Evolutionary conservation across 1,140 invertebrate species (phyloP).

Genomic region (Heliconius hermathena): DNA sequence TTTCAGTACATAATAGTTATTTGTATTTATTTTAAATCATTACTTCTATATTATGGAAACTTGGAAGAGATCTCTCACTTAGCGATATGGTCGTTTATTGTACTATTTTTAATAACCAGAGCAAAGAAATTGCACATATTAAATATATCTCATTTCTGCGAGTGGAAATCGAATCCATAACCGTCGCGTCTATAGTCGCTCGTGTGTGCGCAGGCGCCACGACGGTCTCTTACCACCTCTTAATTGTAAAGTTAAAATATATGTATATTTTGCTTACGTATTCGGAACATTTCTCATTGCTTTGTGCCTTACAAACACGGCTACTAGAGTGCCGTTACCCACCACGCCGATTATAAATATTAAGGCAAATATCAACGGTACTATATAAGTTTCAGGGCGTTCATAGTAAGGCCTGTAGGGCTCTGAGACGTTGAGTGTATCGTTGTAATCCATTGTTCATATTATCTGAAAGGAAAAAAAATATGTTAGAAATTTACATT

Average conservation of each 20-base stretch:
- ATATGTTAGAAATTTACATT: neutral
- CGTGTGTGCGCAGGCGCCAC: neutral
- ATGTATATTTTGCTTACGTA: conserved; percentile 84
- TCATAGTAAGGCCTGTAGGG: conserved; percentile 87
- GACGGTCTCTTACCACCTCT: neutral
- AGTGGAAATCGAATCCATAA: no score
- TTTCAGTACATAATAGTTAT: no score
- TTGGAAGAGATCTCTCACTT: no score
- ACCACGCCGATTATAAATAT: conserved; percentile 94
- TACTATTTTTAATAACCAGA: no score
- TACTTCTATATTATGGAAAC: no score
- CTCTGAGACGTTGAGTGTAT: conserved; percentile 59
- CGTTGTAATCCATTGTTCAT: conserved; percentile 69
- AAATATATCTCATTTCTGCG: no score
- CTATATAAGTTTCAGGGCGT: conserved; percentile 92
- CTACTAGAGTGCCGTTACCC: conserved; percentile 94
- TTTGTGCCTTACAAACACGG: conserved; percentile 90
- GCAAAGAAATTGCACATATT: no score
- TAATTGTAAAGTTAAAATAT: no score
- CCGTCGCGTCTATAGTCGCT: neutral
- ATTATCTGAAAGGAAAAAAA: conserved; percentile 56
- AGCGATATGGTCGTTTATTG: no score
- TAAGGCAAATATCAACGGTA: conserved; percentile 91
- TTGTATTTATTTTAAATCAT: no score
- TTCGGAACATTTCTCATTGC: conserved; percentile 95